Percentiles rank a stretch among this genome's conserved stretches.
These are phyloP conservation scores for Mylabris phalerata DNA, from an alignment of 1,140 invertebrate species.

Conservation along the genomic window DNA sequence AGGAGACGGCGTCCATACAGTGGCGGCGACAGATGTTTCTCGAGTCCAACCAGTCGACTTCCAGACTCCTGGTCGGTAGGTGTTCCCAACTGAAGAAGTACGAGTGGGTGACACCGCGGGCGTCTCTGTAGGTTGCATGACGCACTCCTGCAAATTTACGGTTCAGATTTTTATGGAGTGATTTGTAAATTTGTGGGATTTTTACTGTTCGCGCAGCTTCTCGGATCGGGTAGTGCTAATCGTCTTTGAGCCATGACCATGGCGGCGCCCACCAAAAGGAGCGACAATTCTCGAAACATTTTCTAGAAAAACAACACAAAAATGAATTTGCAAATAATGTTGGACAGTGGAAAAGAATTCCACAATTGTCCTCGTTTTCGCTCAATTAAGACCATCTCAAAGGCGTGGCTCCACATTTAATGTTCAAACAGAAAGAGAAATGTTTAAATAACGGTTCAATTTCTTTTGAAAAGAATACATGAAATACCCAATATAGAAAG, in stretches of 20 bases:
- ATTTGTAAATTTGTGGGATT: not conserved
- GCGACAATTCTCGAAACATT: slow-evolving; percentile 41
- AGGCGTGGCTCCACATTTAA: no score
- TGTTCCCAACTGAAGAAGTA: slow-evolving; percentile 95
- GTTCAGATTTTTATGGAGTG: not conserved
- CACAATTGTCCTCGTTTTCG: not conserved
- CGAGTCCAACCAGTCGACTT: slow-evolving; percentile 86
- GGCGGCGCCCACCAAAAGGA: slow-evolving; percentile 60
- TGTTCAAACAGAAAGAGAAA: not conserved
- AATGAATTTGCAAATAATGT: not conserved
- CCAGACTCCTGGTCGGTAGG: slow-evolving; percentile 70
- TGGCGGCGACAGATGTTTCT: slow-evolving; percentile 86
- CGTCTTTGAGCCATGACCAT: slow-evolving; percentile 70
- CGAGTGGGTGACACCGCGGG: slow-evolving; percentile 74
- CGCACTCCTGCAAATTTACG: slow-evolving; percentile 60
- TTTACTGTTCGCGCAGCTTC: slow-evolving; percentile 81
- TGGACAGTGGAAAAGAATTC: not conserved
- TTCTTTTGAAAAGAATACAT: not conserved
- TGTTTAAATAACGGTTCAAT: not conserved
- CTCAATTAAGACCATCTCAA: no score
- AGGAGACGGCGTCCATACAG: slow-evolving; percentile 86
- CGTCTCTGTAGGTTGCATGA: slow-evolving; percentile 79
- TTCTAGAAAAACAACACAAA: slow-evolving; percentile 26
- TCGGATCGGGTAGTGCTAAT: slow-evolving; percentile 77
- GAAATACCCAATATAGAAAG: not conserved